phyloP scores from a whole-genome alignment of 2,113 vertebrate genomes.

The Crotophaga sulcirostris region DNA sequence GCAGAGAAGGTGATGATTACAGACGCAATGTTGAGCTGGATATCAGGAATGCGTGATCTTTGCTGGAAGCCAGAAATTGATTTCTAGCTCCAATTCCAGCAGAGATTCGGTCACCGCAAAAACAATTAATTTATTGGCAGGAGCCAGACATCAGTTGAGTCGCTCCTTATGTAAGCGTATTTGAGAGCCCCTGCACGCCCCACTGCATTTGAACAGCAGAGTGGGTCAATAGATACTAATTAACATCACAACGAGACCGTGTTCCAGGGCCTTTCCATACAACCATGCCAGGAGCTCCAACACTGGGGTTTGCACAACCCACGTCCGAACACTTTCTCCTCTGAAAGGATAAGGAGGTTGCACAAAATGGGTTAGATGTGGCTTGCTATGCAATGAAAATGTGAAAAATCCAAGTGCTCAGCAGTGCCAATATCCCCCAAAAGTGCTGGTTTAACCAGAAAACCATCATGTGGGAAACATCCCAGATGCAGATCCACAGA shows the following conservation, averaged over 20 bases:
- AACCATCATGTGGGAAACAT: not conserved
- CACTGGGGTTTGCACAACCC: fast-evolving
- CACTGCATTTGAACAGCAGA: not conserved
- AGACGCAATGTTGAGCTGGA: not conserved
- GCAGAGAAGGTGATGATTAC: not conserved
- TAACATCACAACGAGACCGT: slow-evolving; percentile 23
- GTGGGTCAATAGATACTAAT: slow-evolving; percentile 19
- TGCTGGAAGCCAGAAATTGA: not conserved
- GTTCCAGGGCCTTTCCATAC: not conserved
- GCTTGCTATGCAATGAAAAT: not conserved
- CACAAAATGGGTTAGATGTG: not conserved
- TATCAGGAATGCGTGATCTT: not conserved
- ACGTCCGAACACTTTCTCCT: not conserved
- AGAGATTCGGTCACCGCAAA: not conserved
- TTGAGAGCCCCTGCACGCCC: not conserved
- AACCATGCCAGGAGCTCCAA: not conserved
- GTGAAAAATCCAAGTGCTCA: not conserved
- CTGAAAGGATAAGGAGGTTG: not conserved
- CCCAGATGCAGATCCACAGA: not conserved
- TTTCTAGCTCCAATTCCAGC: not conserved
- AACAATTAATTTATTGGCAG: slow-evolving; percentile 38
- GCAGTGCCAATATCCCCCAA: not conserved
- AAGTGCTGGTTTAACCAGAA: not conserved
- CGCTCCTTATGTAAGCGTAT: slow-evolving; percentile 7
- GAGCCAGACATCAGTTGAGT: not conserved